Base-by-base conservation (phyloP, 2,888 invertebrate genomes). In the Oegoconia quadripuncta region DNA sequence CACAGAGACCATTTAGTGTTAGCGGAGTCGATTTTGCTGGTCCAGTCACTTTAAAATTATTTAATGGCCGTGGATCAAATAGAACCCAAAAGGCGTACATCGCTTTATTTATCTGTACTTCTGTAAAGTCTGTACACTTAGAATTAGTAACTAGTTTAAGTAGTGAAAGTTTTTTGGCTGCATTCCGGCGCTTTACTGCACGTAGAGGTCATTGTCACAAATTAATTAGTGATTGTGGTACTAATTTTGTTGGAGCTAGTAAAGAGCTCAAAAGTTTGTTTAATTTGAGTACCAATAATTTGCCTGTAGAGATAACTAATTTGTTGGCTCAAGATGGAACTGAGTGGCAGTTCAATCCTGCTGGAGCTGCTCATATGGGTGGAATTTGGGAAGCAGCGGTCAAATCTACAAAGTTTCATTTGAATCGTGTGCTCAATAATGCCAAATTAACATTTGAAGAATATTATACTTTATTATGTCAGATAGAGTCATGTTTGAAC, bases 11-110 rank as follows among this genome's bases (percentile, higher is more conserved):
- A 17, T 39, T 38, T 17, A 16, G 8, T 16, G n/a, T 27, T 17
- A 34, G 25, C 28, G 42, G 42, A 8, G 42, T 42, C 7, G 42
- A 42, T 25, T 36, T 36, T 17, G 42, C 42, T 11, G 42, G 42
- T 8, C 42, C 39, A 11, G 11, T 39, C 25, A 22, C 13, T 3
- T 4, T 33, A 3, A 33, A 23, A 22, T 13, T 22, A n/a, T 33
- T 13, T 1, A 3, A 11, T 8, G 18, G 18, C 2, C 17, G 33
- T 8, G 13, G 23, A 8, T 13, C 33, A 3, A 17, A 18, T 18
- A 11, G 13, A 5, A 33, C 33, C n/a, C 18, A 18, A 18, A 22
- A 22, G 6, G 22, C 3, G 1, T 44, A 41, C n/a, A n/a, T n/a
- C n/a, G n/a, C n/a, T n/a, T n/a, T n/a, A n/a, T n/a, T n/a, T n/a